Conservation (phyloP, 2,888 invertebrate species). For the Agrochola macilenta region DNA sequence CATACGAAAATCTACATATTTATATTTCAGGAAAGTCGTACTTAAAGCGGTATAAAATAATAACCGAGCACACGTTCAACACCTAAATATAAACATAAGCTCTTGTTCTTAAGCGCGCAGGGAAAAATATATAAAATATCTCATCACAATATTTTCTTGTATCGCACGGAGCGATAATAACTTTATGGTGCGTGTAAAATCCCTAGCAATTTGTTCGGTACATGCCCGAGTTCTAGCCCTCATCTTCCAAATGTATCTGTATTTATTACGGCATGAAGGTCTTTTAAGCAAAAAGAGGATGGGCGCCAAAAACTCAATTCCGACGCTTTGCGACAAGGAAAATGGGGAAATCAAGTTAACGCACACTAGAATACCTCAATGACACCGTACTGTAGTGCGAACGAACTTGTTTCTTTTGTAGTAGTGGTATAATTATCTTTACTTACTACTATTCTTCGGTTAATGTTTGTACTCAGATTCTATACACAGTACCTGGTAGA, state of each 20-base stretch:
- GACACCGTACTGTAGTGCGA: slow-evolving; percentile 36
- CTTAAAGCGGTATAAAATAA: slow-evolving; percentile 41
- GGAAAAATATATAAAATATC: slow-evolving; percentile 59
- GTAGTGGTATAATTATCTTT: neutral
- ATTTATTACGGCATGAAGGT: slow-evolving; percentile 65
- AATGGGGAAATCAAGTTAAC: slow-evolving; percentile 71
- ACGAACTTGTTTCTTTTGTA: neutral
- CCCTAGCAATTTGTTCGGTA: slow-evolving; percentile 60
- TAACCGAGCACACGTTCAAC: slow-evolving; percentile 31
- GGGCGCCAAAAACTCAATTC: slow-evolving; percentile 71
- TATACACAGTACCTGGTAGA: too few species aligned
- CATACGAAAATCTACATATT: neutral
- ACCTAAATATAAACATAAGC: slow-evolving; percentile 44
- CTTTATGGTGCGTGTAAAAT: slow-evolving; percentile 67
- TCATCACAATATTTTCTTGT: slow-evolving; percentile 60
- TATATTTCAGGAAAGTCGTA: slow-evolving; percentile 7
- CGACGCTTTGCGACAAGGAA: slow-evolving; percentile 70
- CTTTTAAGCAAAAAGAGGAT: slow-evolving; percentile 66
- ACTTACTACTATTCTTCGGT: neutral
- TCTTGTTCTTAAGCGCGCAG: slow-evolving; percentile 43
- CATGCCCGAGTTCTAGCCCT: slow-evolving; percentile 59
- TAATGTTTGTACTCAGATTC: neutral
- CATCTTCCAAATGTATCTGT: slow-evolving; percentile 64
- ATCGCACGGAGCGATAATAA: slow-evolving; percentile 64
- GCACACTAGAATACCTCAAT: slow-evolving; percentile 61